These are phyloP conservation scores for Brachionus koreanus DNA, from an alignment of 1,140 invertebrate species.

Conservation along the genomic window DNA sequence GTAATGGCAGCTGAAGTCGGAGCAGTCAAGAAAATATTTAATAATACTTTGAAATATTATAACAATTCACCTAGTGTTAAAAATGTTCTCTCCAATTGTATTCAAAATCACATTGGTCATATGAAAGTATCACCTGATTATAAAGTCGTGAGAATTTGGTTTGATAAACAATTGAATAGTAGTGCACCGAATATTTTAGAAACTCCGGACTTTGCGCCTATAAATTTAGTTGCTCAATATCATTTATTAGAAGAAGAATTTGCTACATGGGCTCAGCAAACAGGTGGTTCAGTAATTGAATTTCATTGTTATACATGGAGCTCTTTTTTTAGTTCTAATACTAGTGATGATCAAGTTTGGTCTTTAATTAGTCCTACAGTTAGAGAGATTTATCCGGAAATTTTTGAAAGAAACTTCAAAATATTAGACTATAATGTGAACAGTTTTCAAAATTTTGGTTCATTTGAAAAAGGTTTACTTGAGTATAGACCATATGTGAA, in stretches of 20 bases:
- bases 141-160: slow-evolving; percentile 45
- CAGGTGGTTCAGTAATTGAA: slow-evolving; percentile 45
- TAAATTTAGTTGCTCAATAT: slow-evolving; percentile 45
- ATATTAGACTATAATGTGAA: slow-evolving; percentile 41
- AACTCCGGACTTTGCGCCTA: slow-evolving; percentile 45
- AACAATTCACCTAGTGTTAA: neutral
- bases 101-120: neutral
- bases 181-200: slow-evolving; percentile 44
- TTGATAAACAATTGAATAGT: slow-evolving; percentile 40
- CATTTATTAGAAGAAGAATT: slow-evolving; percentile 45
- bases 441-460: slow-evolving; percentile 44
- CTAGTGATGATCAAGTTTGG: slow-evolving; percentile 43
- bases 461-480: slow-evolving; percentile 33
- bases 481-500: slow-evolving; percentile 16
- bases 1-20: slow-evolving; percentile 26
- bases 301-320: slow-evolving; percentile 45
- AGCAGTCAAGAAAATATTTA: slow-evolving; percentile 32
- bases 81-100: neutral
- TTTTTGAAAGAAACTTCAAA: slow-evolving; percentile 43
- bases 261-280: slow-evolving; percentile 43
- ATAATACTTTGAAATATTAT: slow-evolving; percentile 10
- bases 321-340: neutral
- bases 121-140: slow-evolving; percentile 39
- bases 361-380: slow-evolving; percentile 37
- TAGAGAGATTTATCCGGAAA: slow-evolving; percentile 45